phyloP scores from a whole-genome alignment of 1,140 invertebrate species.

The Drosophila chauvacae region DNA sequence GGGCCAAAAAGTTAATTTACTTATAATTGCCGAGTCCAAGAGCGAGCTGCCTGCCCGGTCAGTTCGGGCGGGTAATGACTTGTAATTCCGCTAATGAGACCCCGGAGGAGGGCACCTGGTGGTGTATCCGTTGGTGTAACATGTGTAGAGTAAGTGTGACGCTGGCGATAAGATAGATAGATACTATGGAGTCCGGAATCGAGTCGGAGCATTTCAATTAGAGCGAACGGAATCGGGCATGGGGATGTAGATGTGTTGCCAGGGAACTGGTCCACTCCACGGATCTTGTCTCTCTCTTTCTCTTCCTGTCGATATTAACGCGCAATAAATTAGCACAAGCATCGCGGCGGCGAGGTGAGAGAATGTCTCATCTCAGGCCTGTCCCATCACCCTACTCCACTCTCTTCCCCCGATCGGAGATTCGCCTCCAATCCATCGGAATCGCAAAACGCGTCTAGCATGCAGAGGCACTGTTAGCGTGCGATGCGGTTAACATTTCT shows the following conservation, averaged over 20 bases:
- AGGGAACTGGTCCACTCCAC: slow-evolving; percentile 16
- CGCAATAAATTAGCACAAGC: slow-evolving; percentile 83
- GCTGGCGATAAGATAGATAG: slow-evolving; percentile 58
- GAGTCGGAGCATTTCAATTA: slow-evolving; percentile 70
- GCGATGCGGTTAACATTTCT: slow-evolving; percentile 27
- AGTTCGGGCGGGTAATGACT: slow-evolving; percentile 74
- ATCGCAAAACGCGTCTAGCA: slow-evolving; percentile 58
- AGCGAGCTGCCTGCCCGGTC: slow-evolving; percentile 30
- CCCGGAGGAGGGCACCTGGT: slow-evolving; percentile 11
- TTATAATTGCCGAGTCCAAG: slow-evolving; percentile 79
- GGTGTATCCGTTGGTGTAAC: slow-evolving; percentile 33
- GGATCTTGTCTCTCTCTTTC: slow-evolving; percentile 14
- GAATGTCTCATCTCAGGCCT: slow-evolving; percentile 45
- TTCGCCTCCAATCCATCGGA: slow-evolving; percentile 25
- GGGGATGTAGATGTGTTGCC: not conserved
- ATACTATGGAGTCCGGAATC: slow-evolving; percentile 14
- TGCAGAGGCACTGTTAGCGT: slow-evolving; percentile 61
- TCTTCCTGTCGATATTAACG: slow-evolving; percentile 82
- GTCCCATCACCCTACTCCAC: not conserved
- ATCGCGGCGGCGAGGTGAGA: slow-evolving; percentile 62
- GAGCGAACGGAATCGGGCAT: slow-evolving; percentile 4
- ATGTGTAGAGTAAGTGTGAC: slow-evolving; percentile 66
- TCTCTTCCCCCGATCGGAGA: slow-evolving; percentile 1
- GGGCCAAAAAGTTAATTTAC: slow-evolving; percentile 83
- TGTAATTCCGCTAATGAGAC: slow-evolving; percentile 84